A percentile compares a stretch with the other conserved stretches of the same genome.
These are phyloP conservation scores for Syngnathus typhle DNA, from an alignment of 2,113 vertebrate species.

Conservation along the genomic window DNA sequence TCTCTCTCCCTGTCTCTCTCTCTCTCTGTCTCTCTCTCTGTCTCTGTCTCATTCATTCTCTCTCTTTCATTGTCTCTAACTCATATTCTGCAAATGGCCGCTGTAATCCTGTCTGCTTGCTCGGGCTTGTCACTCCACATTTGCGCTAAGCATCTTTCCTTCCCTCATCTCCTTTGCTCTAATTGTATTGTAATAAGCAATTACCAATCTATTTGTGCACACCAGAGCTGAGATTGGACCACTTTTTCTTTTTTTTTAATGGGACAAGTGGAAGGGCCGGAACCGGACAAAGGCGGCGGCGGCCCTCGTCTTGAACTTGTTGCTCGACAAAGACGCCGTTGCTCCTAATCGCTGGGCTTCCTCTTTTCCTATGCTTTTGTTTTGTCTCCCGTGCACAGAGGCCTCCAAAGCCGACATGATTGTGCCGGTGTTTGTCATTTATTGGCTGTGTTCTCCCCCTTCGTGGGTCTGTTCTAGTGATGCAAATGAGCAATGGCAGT, in stretches of 20 bases:
- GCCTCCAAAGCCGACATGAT: slow-evolving; percentile 59
- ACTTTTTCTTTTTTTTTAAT: slow-evolving; percentile 55
- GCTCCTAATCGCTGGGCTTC: slow-evolving; percentile 30
- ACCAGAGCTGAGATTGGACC: slow-evolving; percentile 66
- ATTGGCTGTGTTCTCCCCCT: slow-evolving; percentile 56
- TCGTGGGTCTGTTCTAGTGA: slow-evolving; percentile 60
- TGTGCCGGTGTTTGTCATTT: slow-evolving; percentile 59
- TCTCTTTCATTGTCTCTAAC: slow-evolving; percentile 19
- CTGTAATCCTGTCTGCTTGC: slow-evolving; percentile 60
- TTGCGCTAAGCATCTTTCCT: slow-evolving; percentile 70
- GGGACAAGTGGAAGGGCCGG: slow-evolving; percentile 29
- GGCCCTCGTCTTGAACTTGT: slow-evolving; percentile 33
- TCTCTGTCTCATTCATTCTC: background rate
- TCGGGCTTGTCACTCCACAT: slow-evolving; percentile 69
- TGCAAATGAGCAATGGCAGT: slow-evolving; percentile 65
- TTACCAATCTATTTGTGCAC: slow-evolving; percentile 70
- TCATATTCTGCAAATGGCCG: slow-evolving; percentile 54
- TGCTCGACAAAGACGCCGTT: slow-evolving; percentile 21
- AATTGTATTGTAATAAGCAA: slow-evolving; percentile 76
- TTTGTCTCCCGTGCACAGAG: slow-evolving; percentile 37
- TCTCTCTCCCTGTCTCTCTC: slow-evolving; percentile 3
- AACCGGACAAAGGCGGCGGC: slow-evolving; percentile 18
- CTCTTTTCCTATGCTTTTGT: slow-evolving; percentile 30
- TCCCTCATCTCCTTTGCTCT: slow-evolving; percentile 66
- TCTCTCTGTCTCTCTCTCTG: slow-evolving; percentile 14